Evolutionary conservation across 2,113 vertebrate species (phyloP).

Genomic region (Oryzias curvinotus): DNA sequence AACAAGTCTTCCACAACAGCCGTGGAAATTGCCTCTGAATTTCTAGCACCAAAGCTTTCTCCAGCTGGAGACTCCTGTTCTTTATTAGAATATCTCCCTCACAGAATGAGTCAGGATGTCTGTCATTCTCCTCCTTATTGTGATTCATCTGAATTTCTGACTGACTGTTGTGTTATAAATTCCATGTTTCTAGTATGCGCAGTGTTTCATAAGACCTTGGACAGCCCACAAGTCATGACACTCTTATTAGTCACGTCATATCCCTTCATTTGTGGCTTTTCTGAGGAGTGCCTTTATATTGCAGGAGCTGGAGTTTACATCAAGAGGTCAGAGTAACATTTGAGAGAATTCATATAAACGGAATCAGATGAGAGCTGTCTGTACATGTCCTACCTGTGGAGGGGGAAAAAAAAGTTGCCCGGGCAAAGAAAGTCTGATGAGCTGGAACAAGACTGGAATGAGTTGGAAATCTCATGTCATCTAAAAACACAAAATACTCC

Average conservation of each 20-base stretch:
- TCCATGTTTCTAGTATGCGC: slow-evolving; percentile 5
- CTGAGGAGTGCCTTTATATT: slow-evolving; percentile 20
- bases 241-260: not conserved
- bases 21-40: slow-evolving; percentile 1
- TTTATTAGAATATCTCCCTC: not conserved
- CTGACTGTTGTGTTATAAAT: slow-evolving; percentile 27
- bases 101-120: slow-evolving; percentile 34
- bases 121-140: slow-evolving; percentile 31
- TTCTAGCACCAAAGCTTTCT: no score
- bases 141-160: slow-evolving; percentile 28
- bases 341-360: slow-evolving; percentile 48
- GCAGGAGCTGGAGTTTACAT: slow-evolving; percentile 6
- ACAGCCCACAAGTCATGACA: slow-evolving; percentile 3
- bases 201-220: slow-evolving; percentile 11
- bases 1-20: slow-evolving; percentile 23
- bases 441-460: slow-evolving; percentile 4
- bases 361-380: slow-evolving; percentile 40
- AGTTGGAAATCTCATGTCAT: not conserved
- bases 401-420: not conserved
- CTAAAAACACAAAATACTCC: not conserved
- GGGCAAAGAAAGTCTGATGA: slow-evolving; percentile 4
- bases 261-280: not conserved
- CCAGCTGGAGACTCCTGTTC: slow-evolving; percentile 8
- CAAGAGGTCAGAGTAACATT: slow-evolving; percentile 44
- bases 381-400: slow-evolving; percentile 21